phyloP scores from a whole-genome alignment of 2,797 vertebrate genomes.

The Benthosema pterotum region DNA sequence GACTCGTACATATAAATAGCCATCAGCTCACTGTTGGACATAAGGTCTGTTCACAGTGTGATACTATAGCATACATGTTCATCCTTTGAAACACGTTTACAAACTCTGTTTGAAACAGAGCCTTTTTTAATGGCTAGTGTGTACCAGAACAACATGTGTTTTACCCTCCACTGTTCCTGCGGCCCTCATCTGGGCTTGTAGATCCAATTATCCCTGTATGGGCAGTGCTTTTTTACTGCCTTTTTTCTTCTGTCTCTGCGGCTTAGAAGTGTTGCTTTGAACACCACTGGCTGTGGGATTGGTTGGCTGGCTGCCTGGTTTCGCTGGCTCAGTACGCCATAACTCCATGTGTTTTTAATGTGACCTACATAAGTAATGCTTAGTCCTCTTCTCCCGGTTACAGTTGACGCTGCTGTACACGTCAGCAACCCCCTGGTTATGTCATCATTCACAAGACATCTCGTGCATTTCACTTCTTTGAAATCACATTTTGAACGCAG shows the following conservation, averaged over 20 bases:
- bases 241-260: slow-evolving; percentile 1
- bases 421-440: slow-evolving; percentile 68
- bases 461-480: slow-evolving; percentile 1
- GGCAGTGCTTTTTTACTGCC: slow-evolving; percentile 1
- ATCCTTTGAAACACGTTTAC: too few species aligned
- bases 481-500: slow-evolving; percentile 18
- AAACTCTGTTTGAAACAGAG: not conserved
- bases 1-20: too few species aligned
- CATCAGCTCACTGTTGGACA: too few species aligned
- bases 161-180: slow-evolving; percentile 2
- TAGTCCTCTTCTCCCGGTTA: slow-evolving; percentile 75
- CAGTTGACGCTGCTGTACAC: slow-evolving; percentile 75
- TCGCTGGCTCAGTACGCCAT: slow-evolving; percentile 58
- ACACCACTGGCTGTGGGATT: slow-evolving; percentile 6
- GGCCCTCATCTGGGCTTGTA: slow-evolving; percentile 12
- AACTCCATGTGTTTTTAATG: slow-evolving; percentile 74
- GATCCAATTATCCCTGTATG: slow-evolving; percentile 19
- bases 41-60: too few species aligned
- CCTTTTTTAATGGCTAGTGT: not conserved
- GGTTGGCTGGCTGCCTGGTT: slow-evolving; percentile 13
- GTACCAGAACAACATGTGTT: not conserved
- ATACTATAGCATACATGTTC: too few species aligned
- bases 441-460: slow-evolving; percentile 61
- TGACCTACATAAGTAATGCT: slow-evolving; percentile 79
- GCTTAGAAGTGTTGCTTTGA: slow-evolving; percentile 42